These are phyloP conservation scores for Scaptodrosophila lebanonensis DNA, from an alignment of 1,140 invertebrate species.

Conservation along the genomic window DNA sequence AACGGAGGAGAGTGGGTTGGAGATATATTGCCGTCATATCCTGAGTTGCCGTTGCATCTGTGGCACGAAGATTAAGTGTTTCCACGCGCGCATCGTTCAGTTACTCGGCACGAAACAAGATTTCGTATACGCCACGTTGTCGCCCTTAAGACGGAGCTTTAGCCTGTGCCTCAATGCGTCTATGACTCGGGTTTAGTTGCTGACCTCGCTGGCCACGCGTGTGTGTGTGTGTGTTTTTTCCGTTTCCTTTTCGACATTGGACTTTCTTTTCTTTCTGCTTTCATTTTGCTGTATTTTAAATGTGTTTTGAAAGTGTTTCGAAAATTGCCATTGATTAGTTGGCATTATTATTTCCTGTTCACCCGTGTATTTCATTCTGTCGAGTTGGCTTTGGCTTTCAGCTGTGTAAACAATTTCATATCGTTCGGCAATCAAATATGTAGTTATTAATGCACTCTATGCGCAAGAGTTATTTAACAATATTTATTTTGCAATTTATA, in stretches of 20 bases:
- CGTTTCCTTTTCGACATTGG: conserved; percentile 51
- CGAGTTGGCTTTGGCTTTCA: conserved; percentile 1
- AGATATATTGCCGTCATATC: conserved; percentile 64
- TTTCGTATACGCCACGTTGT: conserved; percentile 64
- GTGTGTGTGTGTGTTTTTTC: no score
- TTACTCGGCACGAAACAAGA: conserved; percentile 38
- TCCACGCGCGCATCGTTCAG: conserved; percentile 40
- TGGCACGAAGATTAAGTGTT: conserved; percentile 65
- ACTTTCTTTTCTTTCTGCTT: conserved; percentile 20
- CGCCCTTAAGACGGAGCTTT: conserved; percentile 24
- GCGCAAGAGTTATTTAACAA: conserved; percentile 59
- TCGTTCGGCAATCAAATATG: conserved; percentile 43
- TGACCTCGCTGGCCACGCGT: background rate
- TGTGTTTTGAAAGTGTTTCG: conserved; percentile 67
- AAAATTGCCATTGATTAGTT: conserved; percentile 53
- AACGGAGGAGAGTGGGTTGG: background rate
- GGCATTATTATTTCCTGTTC: conserved; percentile 11
- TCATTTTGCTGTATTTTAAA: conserved; percentile 54
- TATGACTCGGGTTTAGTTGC: conserved; percentile 26
- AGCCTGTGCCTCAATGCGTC: conserved; percentile 21
- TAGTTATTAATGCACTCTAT: conserved; percentile 72
- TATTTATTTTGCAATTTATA: conserved; percentile 64
- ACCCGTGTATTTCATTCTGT: conserved; percentile 7
- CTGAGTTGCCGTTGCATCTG: conserved; percentile 51
- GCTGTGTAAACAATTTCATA: conserved; percentile 53